These are phyloP conservation scores for Bacillus rossius DNA, from an alignment of 1,140 invertebrate genomes.

Conservation along the genomic window DNA sequence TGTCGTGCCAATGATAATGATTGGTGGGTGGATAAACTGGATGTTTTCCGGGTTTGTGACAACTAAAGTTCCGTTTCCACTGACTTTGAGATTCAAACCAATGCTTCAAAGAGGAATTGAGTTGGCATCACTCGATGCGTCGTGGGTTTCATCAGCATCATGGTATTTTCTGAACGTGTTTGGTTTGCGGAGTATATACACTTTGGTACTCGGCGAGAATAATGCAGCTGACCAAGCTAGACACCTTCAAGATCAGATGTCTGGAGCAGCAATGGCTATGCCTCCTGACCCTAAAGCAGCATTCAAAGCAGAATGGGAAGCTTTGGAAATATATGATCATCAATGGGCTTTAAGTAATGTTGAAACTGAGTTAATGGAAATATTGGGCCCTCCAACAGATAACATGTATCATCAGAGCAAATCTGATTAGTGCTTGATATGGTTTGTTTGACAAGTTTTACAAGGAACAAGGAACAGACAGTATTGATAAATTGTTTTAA, in stretches of 20 bases:
- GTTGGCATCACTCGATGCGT: constrained; percentile 90
- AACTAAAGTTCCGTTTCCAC: constrained; percentile 97
- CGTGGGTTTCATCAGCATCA: constrained; percentile 99
- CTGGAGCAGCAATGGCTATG: constrained; percentile 93
- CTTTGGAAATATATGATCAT: constrained; percentile 92
- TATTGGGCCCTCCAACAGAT: constrained; percentile 28
- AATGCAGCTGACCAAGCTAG: constrained; percentile 96
- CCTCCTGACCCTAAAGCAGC: constrained; percentile 96
- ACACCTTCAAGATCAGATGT: constrained; percentile 98
- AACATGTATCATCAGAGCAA: constrained; percentile 39
- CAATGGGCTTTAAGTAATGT: constrained; percentile 80
- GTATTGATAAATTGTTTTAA: no score
- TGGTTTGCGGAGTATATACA: constrained; percentile 96
- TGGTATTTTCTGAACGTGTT: constrained; percentile 99
- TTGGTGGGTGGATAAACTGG: constrained; percentile 99
- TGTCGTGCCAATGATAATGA: constrained; percentile 96
- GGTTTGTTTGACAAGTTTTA: no score
- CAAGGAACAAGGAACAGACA: no score
- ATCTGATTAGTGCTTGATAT: constrained; percentile 33
- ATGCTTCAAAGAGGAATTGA: constrained; percentile 99
- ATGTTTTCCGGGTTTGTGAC: constrained; percentile 99
- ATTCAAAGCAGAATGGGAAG: constrained; percentile 99
- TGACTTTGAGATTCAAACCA: constrained; percentile 96
- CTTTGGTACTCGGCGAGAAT: constrained; percentile 95
- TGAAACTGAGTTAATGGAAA: constrained; percentile 55